A percentile compares a stretch with the other conserved stretches of the same genome.
phyloP scores from a whole-genome alignment of 2,113 vertebrate species.

The Menura novaehollandiae region DNA sequence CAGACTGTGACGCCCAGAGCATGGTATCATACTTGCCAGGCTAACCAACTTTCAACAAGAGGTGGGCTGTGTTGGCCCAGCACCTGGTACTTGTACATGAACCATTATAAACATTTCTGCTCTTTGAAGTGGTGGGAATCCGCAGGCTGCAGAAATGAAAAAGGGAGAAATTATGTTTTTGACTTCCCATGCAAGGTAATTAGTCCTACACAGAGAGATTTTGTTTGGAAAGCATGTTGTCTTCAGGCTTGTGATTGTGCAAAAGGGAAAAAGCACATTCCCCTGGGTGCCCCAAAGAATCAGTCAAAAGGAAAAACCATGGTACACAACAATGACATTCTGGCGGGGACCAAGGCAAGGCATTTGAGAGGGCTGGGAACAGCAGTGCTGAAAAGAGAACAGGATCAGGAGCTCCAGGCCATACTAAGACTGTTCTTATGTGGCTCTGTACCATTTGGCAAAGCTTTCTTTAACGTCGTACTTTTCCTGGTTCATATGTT shows the following conservation, averaged over 20 bases:
- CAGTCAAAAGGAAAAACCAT: neutral
- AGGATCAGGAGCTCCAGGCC: neutral
- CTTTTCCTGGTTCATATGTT: neutral
- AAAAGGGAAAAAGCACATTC: neutral
- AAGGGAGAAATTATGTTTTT: neutral
- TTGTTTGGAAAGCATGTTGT: neutral
- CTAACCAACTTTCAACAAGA: neutral
- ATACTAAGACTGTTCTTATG: neutral
- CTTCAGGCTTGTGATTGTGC: neutral
- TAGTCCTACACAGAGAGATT: neutral
- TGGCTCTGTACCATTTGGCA: neutral
- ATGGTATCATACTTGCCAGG: accelerated
- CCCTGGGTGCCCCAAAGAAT: neutral
- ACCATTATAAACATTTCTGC: neutral
- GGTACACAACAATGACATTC: neutral
- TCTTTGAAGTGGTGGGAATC: neutral
- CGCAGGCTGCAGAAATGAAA: neutral
- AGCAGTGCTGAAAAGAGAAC: neutral
- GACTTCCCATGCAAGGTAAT: neutral
- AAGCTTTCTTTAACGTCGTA: neutral
- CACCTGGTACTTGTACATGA: neutral
- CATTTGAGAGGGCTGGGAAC: neutral
- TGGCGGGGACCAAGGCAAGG: neutral
- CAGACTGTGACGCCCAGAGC: neutral
- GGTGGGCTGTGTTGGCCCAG: neutral